phyloP scores from a whole-genome alignment of 2,888 invertebrate genomes.

The Colostygia pectinataria region DNA sequence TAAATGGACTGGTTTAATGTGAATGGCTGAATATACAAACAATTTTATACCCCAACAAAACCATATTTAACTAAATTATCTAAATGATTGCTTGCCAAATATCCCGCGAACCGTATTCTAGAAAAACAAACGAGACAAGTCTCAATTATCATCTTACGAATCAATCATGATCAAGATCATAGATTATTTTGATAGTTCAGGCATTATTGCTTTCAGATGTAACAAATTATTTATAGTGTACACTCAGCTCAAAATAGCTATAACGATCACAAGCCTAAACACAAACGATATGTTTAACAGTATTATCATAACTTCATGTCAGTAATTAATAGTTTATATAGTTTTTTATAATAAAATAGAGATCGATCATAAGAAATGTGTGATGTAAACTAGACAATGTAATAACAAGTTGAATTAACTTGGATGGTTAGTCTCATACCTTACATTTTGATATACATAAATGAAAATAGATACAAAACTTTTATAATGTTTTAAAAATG shows the following conservation, averaged over 20 bases:
- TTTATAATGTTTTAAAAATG: too few species aligned
- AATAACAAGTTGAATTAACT: not conserved
- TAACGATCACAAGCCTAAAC: slow-evolving; percentile 3
- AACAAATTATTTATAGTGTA: not conserved
- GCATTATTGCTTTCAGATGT: too few species aligned
- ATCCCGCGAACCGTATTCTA: too few species aligned
- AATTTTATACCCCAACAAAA: not conserved
- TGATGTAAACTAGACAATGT: slow-evolving; percentile 1
- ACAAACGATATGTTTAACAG: slow-evolving; percentile 22
- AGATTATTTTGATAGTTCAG: too few species aligned
- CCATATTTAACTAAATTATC: too few species aligned
- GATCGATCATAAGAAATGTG: slow-evolving; percentile 20
- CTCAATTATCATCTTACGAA: too few species aligned
- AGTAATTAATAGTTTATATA: not conserved
- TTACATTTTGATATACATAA: too few species aligned
- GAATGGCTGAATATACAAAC: slow-evolving; percentile 7
- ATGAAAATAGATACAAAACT: too few species aligned
- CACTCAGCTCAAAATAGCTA: not conserved
- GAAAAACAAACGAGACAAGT: too few species aligned
- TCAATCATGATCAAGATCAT: too few species aligned
- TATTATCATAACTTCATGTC: slow-evolving; percentile 9
- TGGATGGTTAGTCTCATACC: too few species aligned
- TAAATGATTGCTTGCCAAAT: too few species aligned
- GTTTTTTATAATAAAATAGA: slow-evolving; percentile 13
- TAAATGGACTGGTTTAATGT: slow-evolving; percentile 7